A percentile compares a stretch with the other conserved stretches of the same genome.
phyloP scores from a whole-genome alignment of 2,113 vertebrate genomes.

The Girardinichthys multiradiatus region DNA sequence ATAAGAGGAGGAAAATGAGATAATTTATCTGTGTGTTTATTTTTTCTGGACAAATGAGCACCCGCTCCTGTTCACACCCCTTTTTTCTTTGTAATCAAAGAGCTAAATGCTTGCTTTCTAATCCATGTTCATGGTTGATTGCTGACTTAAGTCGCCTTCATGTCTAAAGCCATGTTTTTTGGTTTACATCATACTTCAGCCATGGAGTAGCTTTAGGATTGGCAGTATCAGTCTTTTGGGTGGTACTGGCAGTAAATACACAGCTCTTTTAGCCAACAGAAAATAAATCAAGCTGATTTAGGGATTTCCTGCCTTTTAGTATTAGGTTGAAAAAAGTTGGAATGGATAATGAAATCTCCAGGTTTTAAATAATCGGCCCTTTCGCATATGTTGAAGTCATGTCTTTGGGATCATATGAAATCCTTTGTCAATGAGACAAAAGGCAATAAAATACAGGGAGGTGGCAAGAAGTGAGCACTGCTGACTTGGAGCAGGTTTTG shows the following conservation, averaged over 20 bases:
- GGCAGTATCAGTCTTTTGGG: not conserved
- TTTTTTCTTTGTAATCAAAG: constrained; percentile 56
- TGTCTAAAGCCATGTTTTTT: not conserved
- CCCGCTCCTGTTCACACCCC: constrained; percentile 26
- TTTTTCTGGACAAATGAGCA: constrained; percentile 61
- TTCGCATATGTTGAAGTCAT: not conserved
- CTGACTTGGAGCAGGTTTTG: not conserved
- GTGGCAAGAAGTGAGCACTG: not conserved
- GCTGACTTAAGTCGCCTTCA: constrained; percentile 5
- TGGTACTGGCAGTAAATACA: not conserved
- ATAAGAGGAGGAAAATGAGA: constrained; percentile 38
- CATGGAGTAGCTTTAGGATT: not conserved
- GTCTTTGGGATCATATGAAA: not conserved
- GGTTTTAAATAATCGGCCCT: not conserved
- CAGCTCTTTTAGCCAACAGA: not conserved
- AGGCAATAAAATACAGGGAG: not conserved
- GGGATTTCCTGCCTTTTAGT: not conserved
- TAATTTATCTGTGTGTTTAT: constrained; percentile 51
- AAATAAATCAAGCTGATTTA: not conserved
- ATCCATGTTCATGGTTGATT: constrained; percentile 7
- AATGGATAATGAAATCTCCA: not conserved
- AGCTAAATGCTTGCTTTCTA: constrained; percentile 21
- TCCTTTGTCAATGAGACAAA: not conserved
- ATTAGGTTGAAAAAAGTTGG: not conserved
- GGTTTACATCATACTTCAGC: constrained; percentile 13